Conservation (phyloP, 2,113 vertebrate species). For the Hippocampus abdominalis region DNA sequence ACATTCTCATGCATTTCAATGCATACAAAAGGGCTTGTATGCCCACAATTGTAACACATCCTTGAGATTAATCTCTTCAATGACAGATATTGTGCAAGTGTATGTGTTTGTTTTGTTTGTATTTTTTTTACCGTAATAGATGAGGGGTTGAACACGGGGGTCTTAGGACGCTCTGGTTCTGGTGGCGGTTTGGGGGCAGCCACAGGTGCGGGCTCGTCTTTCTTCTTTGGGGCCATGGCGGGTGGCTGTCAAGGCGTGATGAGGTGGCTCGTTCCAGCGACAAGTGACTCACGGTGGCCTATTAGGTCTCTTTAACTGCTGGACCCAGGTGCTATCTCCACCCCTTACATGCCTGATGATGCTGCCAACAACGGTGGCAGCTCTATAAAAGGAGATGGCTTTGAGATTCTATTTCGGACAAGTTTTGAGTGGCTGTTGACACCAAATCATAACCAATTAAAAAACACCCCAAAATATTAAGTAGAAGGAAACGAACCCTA, state of each 20-base stretch:
- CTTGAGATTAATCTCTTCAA: background rate
- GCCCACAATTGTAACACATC: background rate
- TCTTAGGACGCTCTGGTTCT: slow-evolving; percentile 63
- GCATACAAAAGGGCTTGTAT: background rate
- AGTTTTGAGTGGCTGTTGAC: slow-evolving; percentile 33
- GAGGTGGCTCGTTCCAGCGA: slow-evolving; percentile 29
- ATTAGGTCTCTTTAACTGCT: slow-evolving; percentile 76
- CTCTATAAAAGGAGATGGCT: slow-evolving; percentile 86
- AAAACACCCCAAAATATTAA: too few relatives aligned
- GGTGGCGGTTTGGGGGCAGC: slow-evolving; percentile 73
- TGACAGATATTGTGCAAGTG: background rate
- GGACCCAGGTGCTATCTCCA: slow-evolving; percentile 57
- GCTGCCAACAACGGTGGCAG: slow-evolving; percentile 72
- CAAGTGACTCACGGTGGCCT: slow-evolving; percentile 34
- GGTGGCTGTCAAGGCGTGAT: slow-evolving; percentile 16
- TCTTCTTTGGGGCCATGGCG: slow-evolving; percentile 90
- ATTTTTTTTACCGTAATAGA: slow-evolving; percentile 76
- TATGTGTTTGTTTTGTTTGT: background rate
- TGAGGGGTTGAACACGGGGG: slow-evolving; percentile 78
- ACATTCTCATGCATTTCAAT: background rate
- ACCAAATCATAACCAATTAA: background rate
- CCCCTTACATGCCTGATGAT: slow-evolving; percentile 46
- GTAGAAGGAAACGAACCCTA: too few relatives aligned
- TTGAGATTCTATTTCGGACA: slow-evolving; percentile 85
- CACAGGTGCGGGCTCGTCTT: slow-evolving; percentile 84